Evolutionary conservation across 2,888 invertebrate species (phyloP).

Genomic region (Latrodectus hesperus): DNA sequence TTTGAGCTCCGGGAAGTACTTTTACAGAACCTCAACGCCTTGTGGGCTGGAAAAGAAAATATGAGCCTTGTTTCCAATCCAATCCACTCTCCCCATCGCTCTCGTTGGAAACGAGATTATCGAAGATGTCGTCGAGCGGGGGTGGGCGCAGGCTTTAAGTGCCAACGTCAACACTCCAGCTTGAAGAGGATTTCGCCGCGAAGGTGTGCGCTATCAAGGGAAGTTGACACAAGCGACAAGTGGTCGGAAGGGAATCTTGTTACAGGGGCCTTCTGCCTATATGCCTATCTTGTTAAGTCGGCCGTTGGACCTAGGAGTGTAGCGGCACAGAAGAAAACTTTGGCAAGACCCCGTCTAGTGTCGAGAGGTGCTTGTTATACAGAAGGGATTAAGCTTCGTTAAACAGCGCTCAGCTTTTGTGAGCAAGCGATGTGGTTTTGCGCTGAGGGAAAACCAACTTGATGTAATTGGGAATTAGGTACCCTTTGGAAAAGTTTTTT

Average conservation of each 20-base stretch:
- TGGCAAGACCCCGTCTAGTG: background rate
- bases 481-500: background rate
- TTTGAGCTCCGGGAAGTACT: background rate
- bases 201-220: conserved; percentile 31
- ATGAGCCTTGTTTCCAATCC: background rate
- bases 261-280: conserved; percentile 46
- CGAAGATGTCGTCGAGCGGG: background rate
- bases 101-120: conserved; percentile 39
- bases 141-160: conserved; percentile 34
- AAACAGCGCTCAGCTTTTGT: conserved; percentile 44
- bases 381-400: conserved; percentile 44
- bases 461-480: conserved; percentile 2
- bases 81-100: background rate
- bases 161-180: conserved; percentile 54
- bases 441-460: background rate
- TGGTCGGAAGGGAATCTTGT: conserved; percentile 50
- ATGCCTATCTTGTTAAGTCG: conserved; percentile 29
- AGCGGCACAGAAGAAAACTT: conserved; percentile 4
- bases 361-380: conserved; percentile 9
- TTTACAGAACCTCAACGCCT: background rate
- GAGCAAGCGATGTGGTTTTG: background rate
- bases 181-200: conserved; percentile 36
- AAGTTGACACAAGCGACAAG: conserved; percentile 67
- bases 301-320: conserved; percentile 18
- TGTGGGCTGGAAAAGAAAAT: background rate